Conservation (phyloP, 2,888 invertebrate species). For the Epirrhoe tristata region DNA sequence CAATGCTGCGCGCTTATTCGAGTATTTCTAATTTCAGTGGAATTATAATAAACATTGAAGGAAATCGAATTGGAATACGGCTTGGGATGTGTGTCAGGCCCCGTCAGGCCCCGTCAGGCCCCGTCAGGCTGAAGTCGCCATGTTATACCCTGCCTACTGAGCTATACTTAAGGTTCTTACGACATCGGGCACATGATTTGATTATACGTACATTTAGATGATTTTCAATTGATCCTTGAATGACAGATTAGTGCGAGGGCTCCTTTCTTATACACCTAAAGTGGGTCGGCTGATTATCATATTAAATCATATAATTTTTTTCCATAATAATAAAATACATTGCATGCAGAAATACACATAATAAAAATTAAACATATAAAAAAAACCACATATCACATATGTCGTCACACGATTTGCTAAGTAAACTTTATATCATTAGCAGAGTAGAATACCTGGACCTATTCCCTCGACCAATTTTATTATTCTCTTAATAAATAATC, state of each 20-base stretch:
- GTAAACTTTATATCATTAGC: neutral
- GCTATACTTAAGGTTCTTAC: neutral
- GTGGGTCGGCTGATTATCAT: neutral
- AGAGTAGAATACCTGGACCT: neutral
- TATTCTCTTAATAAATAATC: neutral
- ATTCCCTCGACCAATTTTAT: neutral
- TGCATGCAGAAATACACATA: too few relatives aligned
- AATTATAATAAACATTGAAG: slow-evolving; percentile 7
- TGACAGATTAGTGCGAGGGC: too few relatives aligned
- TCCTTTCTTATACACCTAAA: neutral
- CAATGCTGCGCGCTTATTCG: neutral
- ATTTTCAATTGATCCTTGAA: neutral
- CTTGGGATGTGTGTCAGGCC: neutral
- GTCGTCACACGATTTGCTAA: too few relatives aligned
- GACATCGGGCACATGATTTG: neutral
- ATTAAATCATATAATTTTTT: too few relatives aligned
- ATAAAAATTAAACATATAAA: too few relatives aligned
- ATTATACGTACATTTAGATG: neutral
- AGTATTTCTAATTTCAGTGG: slow-evolving; percentile 9
- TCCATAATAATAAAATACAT: too few relatives aligned
- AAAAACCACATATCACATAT: too few relatives aligned
- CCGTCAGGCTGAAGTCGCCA: neutral
- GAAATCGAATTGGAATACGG: slow-evolving; percentile 1
- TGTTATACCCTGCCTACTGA: neutral
- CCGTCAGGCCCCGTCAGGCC: too few relatives aligned